Evolutionary conservation across 2,888 invertebrate species (phyloP).

Genomic region (Drosophila bunnanda): DNA sequence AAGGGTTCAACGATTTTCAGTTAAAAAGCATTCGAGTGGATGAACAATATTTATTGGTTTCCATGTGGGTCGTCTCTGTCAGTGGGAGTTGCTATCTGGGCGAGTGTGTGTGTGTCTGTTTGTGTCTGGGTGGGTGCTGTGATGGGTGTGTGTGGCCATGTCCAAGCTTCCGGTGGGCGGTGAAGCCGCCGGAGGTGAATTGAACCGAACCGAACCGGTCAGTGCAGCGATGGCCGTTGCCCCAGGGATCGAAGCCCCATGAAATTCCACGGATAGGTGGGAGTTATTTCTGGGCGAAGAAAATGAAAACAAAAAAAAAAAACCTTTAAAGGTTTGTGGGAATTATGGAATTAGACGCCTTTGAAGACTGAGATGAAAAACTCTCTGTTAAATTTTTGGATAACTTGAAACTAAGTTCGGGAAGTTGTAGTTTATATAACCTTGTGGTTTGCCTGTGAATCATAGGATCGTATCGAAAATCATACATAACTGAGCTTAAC

Average conservation of each 20-base stretch:
- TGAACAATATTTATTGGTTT: slow-evolving; percentile 82
- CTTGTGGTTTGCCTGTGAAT: too few relatives aligned
- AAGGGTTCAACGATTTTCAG: slow-evolving; percentile 77
- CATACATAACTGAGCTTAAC: too few relatives aligned
- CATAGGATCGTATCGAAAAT: too few relatives aligned
- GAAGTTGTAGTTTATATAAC: too few relatives aligned
- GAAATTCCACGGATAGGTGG: slow-evolving; percentile 14
- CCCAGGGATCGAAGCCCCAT: slow-evolving; percentile 6
- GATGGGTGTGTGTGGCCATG: slow-evolving; percentile 4
- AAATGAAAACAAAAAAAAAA: too few relatives aligned
- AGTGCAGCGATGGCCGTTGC: slow-evolving; percentile 13
- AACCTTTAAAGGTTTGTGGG: slow-evolving; percentile 6
- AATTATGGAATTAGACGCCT: slow-evolving; percentile 26
- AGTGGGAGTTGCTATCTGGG: slow-evolving; percentile 33
- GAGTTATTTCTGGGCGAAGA: slow-evolving; percentile 4
- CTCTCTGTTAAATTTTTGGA: background rate
- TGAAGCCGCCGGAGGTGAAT: slow-evolving; percentile 19
- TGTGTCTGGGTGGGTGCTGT: background rate
- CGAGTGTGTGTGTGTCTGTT: slow-evolving; percentile 4
- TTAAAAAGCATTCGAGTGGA: slow-evolving; percentile 81
- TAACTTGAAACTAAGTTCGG: too few relatives aligned
- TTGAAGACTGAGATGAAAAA: slow-evolving; percentile 6
- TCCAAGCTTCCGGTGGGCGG: slow-evolving; percentile 38
- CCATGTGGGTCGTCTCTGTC: slow-evolving; percentile 56
- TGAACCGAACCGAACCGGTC: slow-evolving; percentile 24